A percentile compares a stretch with the other conserved stretches of the same genome.
Evolutionary conservation across 2,888 invertebrate genomes (phyloP).

Genomic region (Athrips mouffetella): DNA sequence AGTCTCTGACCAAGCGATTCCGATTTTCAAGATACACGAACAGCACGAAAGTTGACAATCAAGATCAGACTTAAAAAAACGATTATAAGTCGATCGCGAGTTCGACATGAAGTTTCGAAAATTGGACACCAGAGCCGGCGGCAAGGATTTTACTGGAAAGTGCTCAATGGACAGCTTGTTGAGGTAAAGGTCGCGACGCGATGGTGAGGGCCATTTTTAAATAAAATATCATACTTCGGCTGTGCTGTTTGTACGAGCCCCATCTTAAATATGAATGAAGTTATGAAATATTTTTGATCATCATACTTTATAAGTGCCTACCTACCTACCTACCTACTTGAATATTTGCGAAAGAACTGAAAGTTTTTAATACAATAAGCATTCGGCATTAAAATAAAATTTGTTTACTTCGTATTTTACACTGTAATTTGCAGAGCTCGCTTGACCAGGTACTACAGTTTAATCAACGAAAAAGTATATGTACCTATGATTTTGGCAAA

Average conservation of each 20-base stretch:
- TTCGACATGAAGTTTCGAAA: background rate
- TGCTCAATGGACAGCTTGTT: constrained; percentile 33
- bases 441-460: background rate
- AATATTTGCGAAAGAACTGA: no score
- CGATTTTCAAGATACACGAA: background rate
- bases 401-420: no score
- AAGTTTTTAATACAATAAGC: background rate
- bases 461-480: no score
- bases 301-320: no score
- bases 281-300: constrained; percentile 4
- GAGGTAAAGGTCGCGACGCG: constrained; percentile 39
- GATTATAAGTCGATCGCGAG: background rate
- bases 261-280: constrained; percentile 4
- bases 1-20: background rate
- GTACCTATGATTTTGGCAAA: no score
- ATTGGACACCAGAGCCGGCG: constrained; percentile 24
- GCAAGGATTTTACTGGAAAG: constrained; percentile 42
- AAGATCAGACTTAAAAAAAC: background rate
- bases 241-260: background rate
- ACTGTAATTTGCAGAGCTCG: no score
- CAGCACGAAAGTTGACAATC: background rate
- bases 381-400: background rate
- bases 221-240: constrained; percentile 9
- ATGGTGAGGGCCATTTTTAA: constrained; percentile 13
- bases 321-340: no score